Evolutionary conservation across 2,113 vertebrate genomes (phyloP).

Genomic region (Hypanus sabinus): DNA sequence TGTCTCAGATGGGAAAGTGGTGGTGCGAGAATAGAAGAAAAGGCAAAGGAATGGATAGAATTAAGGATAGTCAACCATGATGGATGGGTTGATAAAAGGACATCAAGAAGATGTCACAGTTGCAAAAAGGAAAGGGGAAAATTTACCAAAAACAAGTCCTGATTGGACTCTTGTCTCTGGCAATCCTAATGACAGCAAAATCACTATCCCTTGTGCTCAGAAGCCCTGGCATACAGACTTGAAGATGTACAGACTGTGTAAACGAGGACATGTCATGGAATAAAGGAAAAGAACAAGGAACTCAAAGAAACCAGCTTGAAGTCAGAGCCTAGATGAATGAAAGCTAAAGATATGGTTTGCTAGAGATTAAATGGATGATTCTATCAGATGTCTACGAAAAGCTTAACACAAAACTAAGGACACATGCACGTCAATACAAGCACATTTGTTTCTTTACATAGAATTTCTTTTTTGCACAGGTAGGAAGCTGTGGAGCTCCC

Average conservation of each 20-base stretch:
- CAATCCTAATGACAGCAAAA: not conserved
- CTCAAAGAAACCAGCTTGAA: not conserved
- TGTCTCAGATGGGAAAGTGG: too few relatives aligned
- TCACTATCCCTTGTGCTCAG: not conserved
- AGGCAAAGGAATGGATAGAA: too few relatives aligned
- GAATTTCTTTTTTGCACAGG: not conserved
- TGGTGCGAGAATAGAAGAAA: too few relatives aligned
- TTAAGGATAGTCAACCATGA: too few relatives aligned
- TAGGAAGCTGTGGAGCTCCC: not conserved
- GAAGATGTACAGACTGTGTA: not conserved
- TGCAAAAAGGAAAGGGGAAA: not conserved
- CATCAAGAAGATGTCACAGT: not conserved
- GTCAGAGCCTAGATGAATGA: not conserved
- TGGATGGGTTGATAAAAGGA: too few relatives aligned
- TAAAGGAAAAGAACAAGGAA: not conserved
- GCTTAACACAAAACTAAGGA: not conserved
- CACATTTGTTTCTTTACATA: not conserved
- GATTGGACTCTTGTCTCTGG: not conserved
- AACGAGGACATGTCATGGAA: not conserved
- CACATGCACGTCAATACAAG: not conserved
- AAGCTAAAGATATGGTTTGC: not conserved
- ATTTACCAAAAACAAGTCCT: not conserved
- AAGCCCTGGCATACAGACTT: not conserved
- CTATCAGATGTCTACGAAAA: not conserved
- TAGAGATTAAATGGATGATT: not conserved